These are phyloP conservation scores for Xestia rhomboidea DNA, from an alignment of 2,888 invertebrate species.

Conservation along the genomic window DNA sequence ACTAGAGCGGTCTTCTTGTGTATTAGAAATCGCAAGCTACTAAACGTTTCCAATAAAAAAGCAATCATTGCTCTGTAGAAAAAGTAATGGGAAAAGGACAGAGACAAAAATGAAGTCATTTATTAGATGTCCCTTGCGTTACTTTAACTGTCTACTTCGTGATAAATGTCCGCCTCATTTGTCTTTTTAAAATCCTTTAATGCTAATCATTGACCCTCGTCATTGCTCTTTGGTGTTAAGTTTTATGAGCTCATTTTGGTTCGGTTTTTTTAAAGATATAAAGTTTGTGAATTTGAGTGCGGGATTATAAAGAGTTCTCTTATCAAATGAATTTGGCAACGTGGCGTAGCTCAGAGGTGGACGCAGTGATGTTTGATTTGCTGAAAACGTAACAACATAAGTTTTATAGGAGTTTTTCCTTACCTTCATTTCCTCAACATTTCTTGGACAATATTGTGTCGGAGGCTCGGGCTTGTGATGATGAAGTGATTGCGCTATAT, in stretches of 20 bases:
- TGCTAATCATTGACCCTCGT: conserved; percentile 25
- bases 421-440: conserved; percentile 29
- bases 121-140: conserved; percentile 51
- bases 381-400: conserved; percentile 36
- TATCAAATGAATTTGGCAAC: conserved; percentile 4
- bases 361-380: conserved; percentile 30
- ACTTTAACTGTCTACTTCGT: conserved; percentile 29
- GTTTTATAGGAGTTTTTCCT: conserved; percentile 37
- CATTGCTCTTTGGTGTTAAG: neutral
- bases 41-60: conserved; percentile 19
- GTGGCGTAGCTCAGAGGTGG: conserved; percentile 33
- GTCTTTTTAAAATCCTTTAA: conserved; percentile 22
- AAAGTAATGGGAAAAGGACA: neutral
- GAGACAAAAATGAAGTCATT: conserved; percentile 61
- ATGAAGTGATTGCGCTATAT: neutral
- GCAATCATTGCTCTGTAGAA: conserved; percentile 20
- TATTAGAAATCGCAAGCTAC: neutral
- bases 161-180: conserved; percentile 47
- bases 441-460: neutral
- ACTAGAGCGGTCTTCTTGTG: neutral
- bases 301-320: conserved; percentile 28
- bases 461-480: neutral
- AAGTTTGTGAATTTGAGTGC: conserved; percentile 7
- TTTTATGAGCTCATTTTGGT: neutral
- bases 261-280: neutral